Conservation (phyloP, 1,140 invertebrate species). For the Brachionus sp. region DNA sequence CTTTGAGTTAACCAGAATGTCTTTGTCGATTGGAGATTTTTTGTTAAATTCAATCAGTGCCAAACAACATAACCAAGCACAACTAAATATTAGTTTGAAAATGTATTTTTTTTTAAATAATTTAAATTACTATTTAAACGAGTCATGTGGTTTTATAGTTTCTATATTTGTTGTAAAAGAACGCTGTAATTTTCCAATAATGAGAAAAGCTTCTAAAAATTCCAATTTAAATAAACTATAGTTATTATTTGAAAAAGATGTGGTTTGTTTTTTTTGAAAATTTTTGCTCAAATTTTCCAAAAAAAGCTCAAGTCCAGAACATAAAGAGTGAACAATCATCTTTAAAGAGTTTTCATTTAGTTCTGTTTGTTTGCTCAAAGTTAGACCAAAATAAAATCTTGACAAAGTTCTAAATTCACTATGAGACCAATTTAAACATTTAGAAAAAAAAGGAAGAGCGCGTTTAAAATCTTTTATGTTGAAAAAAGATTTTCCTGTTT, state of each 20-base stretch:
- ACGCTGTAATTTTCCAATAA: constrained; percentile 14
- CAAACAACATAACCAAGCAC: constrained; percentile 30
- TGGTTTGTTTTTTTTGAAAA: neutral
- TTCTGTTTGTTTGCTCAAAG: neutral
- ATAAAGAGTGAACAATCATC: neutral
- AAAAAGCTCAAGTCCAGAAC: neutral
- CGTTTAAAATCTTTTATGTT: neutral
- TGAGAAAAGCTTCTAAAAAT: constrained; percentile 35
- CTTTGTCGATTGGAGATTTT: neutral
- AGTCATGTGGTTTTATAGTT: constrained; percentile 6
- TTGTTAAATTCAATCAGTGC: constrained; percentile 26
- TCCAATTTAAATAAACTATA: constrained; percentile 17
- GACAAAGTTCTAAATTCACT: neutral
- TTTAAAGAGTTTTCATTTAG: neutral
- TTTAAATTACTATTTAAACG: constrained; percentile 26
- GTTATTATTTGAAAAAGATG: neutral
- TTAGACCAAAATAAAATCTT: constrained; percentile 31
- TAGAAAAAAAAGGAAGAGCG: neutral
- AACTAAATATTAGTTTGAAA: neutral
- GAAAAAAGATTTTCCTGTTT: constrained; percentile 12
- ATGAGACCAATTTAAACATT: constrained; percentile 18
- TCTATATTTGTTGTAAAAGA: neutral
- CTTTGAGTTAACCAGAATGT: neutral
- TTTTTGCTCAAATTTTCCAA: neutral
- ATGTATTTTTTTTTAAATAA: neutral